Evolutionary conservation across 2,797 vertebrate species (phyloP).

Genomic region (Rachycentron canadum): DNA sequence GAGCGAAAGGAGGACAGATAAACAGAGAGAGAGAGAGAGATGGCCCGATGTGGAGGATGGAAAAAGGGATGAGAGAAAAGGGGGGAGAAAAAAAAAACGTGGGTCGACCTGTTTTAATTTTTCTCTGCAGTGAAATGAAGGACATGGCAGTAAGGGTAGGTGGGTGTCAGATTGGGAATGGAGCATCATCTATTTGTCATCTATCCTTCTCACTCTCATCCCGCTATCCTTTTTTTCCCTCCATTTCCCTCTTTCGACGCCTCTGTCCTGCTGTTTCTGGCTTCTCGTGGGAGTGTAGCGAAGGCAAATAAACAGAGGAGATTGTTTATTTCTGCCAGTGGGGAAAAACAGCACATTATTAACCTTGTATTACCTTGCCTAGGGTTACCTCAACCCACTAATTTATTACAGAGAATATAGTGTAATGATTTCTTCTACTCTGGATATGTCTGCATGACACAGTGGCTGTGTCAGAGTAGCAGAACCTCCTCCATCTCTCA

Average conservation of each 20-base stretch:
- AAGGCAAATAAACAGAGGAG: conserved; percentile 85
- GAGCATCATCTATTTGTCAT: conserved; percentile 88
- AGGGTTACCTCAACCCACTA: conserved; percentile 80
- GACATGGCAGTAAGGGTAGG: conserved; percentile 81
- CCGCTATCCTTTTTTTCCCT: conserved; percentile 55
- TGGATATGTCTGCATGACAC: conserved; percentile 76
- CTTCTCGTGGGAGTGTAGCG: conserved; percentile 81
- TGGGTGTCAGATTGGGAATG: conserved; percentile 85
- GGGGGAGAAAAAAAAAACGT: conserved; percentile 50
- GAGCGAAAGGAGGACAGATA: conserved; percentile 67
- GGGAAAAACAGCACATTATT: conserved; percentile 83
- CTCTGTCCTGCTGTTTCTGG: conserved; percentile 84
- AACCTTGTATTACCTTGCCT: conserved; percentile 85
- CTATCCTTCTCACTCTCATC: conserved; percentile 77
- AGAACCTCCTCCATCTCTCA: conserved; percentile 62
- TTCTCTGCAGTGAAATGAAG: conserved; percentile 72
- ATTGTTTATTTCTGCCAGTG: conserved; percentile 84
- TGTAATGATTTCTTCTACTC: conserved; percentile 73
- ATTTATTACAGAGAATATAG: conserved; percentile 77
- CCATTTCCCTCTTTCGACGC: conserved; percentile 78
- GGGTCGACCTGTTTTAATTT: conserved; percentile 77
- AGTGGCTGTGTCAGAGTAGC: conserved; percentile 70
- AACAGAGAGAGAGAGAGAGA: conserved; percentile 66
- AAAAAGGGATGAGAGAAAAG: conserved; percentile 48
- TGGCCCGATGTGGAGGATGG: conserved; percentile 60